Conservation (phyloP, 2,888 invertebrate species). For the Biston stratarius region DNA sequence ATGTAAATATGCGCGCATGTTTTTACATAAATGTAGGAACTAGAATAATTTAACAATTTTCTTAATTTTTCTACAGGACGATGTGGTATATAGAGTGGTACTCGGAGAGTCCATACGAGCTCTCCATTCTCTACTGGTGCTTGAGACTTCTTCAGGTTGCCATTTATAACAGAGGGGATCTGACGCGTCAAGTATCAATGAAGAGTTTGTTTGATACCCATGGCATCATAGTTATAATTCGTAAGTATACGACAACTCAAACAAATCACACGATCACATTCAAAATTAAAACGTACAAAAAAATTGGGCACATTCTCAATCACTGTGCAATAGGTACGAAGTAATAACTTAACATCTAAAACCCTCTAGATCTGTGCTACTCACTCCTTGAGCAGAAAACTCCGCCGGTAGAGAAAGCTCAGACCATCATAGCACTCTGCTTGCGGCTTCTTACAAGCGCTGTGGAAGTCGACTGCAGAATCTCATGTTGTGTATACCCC, state of each 20-base stretch:
- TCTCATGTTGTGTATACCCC: conserved; percentile 69
- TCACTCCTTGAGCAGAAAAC: conserved; percentile 62
- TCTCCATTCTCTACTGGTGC: conserved; percentile 73
- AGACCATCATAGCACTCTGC: conserved; percentile 62
- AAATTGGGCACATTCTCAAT: no score
- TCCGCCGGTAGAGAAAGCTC: conserved; percentile 70
- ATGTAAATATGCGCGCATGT: no score
- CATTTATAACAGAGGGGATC: conserved; percentile 40
- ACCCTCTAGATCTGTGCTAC: conserved; percentile 64
- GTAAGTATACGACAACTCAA: conserved; percentile 60
- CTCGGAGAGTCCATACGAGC: conserved; percentile 69
- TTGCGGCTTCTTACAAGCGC: conserved; percentile 65
- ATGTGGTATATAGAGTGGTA: conserved; percentile 84
- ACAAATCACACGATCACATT: no score
- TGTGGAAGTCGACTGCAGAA: conserved; percentile 32
- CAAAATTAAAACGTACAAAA: no score
- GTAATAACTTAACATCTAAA: no score
- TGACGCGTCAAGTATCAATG: conserved; percentile 45
- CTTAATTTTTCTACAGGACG: conserved; percentile 55
- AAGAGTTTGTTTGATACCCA: conserved; percentile 67
- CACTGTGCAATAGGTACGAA: not conserved
- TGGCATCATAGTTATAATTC: conserved; percentile 72
- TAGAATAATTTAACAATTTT: not conserved
- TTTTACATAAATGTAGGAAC: no score
- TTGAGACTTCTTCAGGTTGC: conserved; percentile 64